phyloP scores from a whole-genome alignment of 2,888 invertebrate species.

The Scaptodrosophila latifasciaeformis region DNA sequence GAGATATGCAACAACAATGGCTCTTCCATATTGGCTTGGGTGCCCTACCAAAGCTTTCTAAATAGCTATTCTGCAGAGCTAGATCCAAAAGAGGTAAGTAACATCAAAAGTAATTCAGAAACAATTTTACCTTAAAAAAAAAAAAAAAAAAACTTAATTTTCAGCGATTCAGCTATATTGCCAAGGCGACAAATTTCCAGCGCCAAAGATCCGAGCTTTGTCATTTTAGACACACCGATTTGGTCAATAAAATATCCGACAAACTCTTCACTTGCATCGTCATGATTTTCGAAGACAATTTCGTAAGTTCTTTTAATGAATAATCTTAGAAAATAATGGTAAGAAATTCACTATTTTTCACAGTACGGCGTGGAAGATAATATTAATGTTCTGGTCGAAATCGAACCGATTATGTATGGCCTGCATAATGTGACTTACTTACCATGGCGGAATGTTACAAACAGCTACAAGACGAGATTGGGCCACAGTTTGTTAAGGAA shows the following conservation, averaged over 20 bases:
- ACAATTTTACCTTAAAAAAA: background rate
- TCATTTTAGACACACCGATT: conserved; percentile 67
- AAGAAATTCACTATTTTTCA: background rate
- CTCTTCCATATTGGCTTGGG: conserved; percentile 63
- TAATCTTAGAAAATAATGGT: background rate
- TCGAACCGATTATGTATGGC: conserved; percentile 68
- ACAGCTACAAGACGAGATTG: conserved; percentile 66
- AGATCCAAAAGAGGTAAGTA: conserved; percentile 64
- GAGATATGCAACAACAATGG: conserved; percentile 52
- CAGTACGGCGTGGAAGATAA: conserved; percentile 67
- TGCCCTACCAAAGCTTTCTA: conserved; percentile 59
- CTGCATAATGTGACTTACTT: conserved; percentile 65
- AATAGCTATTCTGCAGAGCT: conserved; percentile 55
- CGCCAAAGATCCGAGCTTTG: conserved; percentile 69
- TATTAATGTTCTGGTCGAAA: conserved; percentile 69
- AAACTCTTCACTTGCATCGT: conserved; percentile 65
- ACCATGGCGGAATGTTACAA: conserved; percentile 67
- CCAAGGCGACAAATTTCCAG: conserved; percentile 67
- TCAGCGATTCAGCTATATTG: conserved; percentile 66
- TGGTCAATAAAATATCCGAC: conserved; percentile 56
- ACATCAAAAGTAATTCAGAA: background rate
- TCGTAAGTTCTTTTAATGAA: conserved; percentile 55
- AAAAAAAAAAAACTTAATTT: background rate
- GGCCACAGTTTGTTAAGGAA: conserved; percentile 60
- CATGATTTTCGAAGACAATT: conserved; percentile 72